Percentiles rank a stretch among this genome's conserved stretches.
phyloP scores from a whole-genome alignment of 2,888 invertebrate species.

The Maniola hyperantus region DNA sequence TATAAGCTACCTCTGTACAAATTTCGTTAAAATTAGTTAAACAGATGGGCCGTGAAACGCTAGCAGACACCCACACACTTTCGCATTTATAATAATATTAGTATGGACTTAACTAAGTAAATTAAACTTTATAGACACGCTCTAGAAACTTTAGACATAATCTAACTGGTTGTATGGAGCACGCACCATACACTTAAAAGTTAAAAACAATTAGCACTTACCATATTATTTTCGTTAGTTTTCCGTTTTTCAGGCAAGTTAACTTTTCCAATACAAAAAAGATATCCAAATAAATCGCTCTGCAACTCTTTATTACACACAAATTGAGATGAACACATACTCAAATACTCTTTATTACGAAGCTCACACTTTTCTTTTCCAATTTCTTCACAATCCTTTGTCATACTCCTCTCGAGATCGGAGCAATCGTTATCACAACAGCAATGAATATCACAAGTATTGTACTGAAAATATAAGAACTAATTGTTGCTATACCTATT shows the following conservation, averaged over 20 bases:
- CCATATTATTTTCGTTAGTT: conserved; percentile 49
- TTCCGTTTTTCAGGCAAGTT: conserved; percentile 63
- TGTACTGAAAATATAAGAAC: conserved; percentile 64
- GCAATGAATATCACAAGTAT: conserved; percentile 91
- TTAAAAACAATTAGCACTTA: conserved; percentile 40
- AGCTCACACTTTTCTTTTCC: conserved; percentile 13
- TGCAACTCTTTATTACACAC: conserved; percentile 40
- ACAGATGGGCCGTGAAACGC: too few species aligned
- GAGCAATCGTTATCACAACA: conserved; percentile 92
- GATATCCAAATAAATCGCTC: conserved; percentile 48
- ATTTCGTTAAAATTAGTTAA: too few species aligned
- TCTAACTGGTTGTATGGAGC: too few species aligned
- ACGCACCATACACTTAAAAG: too few species aligned
- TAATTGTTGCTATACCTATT: background rate
- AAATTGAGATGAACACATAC: conserved; percentile 41
- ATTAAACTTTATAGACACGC: too few species aligned
- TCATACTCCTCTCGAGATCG: conserved; percentile 80
- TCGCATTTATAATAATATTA: too few species aligned
- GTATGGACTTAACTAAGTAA: too few species aligned
- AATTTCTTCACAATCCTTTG: conserved; percentile 81
- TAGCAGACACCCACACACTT: too few species aligned
- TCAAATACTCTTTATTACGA: conserved; percentile 10
- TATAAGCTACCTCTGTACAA: too few species aligned
- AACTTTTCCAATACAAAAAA: conserved; percentile 68
- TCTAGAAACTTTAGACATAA: too few species aligned